phyloP scores from a whole-genome alignment of 2,113 vertebrate species.

The Crotophaga sulcirostris region DNA sequence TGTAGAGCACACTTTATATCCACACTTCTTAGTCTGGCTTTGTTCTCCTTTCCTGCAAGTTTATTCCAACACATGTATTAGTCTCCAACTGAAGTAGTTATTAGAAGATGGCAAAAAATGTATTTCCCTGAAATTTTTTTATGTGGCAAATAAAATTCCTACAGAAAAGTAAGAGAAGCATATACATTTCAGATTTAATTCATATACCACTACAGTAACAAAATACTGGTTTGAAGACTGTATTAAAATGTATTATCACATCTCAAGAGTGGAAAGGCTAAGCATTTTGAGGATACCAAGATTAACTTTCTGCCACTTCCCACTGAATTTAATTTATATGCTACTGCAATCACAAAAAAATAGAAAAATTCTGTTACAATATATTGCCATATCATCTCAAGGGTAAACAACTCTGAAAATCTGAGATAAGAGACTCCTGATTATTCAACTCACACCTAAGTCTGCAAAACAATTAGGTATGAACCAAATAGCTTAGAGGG shows the following conservation, averaged over 20 bases:
- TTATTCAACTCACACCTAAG: not conserved
- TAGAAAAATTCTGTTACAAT: not conserved
- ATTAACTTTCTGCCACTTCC: constrained; percentile 4
- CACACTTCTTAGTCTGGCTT: not conserved
- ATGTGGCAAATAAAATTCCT: not conserved
- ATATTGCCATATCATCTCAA: not conserved
- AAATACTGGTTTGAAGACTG: not conserved
- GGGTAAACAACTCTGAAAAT: constrained; percentile 30
- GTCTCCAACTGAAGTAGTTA: not conserved
- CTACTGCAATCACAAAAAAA: constrained; percentile 15
- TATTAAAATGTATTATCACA: constrained; percentile 21
- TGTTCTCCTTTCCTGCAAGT: not conserved
- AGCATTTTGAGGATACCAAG: not conserved
- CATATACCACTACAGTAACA: not conserved
- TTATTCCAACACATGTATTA: not conserved
- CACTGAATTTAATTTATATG: constrained; percentile 22
- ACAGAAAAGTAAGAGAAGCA: not conserved
- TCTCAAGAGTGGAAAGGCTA: not conserved
- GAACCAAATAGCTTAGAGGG: not conserved
- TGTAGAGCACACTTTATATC: not conserved
- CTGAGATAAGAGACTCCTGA: not conserved
- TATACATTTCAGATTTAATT: constrained; percentile 12
- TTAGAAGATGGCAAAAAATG: not conserved
- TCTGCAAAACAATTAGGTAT: not conserved
- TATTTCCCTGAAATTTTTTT: not conserved